Conservation (phyloP, 1,140 invertebrate species). For the Triops cancriformis region DNA sequence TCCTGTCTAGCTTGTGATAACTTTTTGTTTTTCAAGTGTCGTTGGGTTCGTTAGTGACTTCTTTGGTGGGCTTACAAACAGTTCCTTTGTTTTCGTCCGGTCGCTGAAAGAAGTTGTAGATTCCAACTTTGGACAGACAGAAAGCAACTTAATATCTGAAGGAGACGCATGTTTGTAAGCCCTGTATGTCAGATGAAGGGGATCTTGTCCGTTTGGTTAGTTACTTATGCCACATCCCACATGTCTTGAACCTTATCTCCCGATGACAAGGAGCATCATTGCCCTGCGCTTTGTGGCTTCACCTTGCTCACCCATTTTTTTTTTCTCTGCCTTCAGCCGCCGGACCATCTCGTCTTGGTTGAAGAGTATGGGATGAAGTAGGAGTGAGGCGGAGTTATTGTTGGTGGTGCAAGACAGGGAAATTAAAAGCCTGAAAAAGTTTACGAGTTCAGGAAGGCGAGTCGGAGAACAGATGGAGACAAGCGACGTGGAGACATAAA, state of each 20-base stretch:
- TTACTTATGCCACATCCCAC: constrained; percentile 1
- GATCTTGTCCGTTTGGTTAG: constrained; percentile 7
- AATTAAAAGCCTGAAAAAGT: neutral
- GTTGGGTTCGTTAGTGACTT: neutral
- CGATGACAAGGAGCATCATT: constrained; percentile 9
- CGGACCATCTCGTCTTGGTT: neutral
- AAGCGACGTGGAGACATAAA: constrained; percentile 5
- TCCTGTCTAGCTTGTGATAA: neutral
- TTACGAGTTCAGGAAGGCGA: neutral
- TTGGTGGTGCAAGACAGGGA: neutral
- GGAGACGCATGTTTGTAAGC: neutral
- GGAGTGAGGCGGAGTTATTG: neutral
- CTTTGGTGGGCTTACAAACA: constrained; percentile 9
- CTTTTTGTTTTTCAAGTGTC: neutral
- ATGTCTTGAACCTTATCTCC: neutral
- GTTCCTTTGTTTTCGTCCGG: neutral
- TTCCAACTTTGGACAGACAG: neutral
- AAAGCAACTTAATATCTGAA: constrained; percentile 11
- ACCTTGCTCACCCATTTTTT: neutral
- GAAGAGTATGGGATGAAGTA: neutral
- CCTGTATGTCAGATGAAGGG: constrained; percentile 7
- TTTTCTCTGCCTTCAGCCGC: neutral
- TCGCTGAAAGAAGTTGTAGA: neutral
- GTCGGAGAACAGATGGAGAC: neutral
- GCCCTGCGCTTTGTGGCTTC: neutral